Base-by-base conservation (phyloP, 2,797 vertebrate species). In the Pachyuromys duprasi region DNA sequence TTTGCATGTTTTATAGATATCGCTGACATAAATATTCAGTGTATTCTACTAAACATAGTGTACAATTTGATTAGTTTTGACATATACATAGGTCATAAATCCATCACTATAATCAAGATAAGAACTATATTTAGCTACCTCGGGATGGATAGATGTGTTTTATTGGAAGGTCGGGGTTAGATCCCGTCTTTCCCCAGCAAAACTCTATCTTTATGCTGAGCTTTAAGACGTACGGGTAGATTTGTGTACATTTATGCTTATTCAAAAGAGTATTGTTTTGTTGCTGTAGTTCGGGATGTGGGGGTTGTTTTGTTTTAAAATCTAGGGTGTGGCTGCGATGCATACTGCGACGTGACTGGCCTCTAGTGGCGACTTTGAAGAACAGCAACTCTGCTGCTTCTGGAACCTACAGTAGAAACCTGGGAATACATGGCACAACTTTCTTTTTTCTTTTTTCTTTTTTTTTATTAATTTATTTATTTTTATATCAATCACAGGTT, bases 361-460 rank as follows among this genome's bases (percentile, higher is more conserved):
- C 97, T 97, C 98, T 26, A 92, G 98, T 96, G 98, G 98, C 93
- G 8, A 57, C 39, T 63, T 26, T 14, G 75, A 55, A 33, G 74
- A 87, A 89, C 12, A 92, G 55, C 65, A 33, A 24, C 55, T 22
- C 42, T 13, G 15, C 22, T 75, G 12, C 15, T 42, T 53, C 79
- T 24, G 12, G 15, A n/a, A 86, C 90, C 75, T 11, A 9, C 75
- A 45, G 39, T 5, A n/a, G 74, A 28, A 72, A 79, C n/a, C 45
- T 82, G 36, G 39, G 53, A 17, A 8, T 53, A 8, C 3, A 36
- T 0, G 3, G 9, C 31, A 8, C 1, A 5, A 8, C 28, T 45
- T 26, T 93, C n/a, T n/a, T n/a, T n/a, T n/a, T n/a, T n/a, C n/a
- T n/a, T n/a, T n/a, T n/a, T n/a, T n/a, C n/a, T n/a, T n/a, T n/a